These are phyloP conservation scores for Parnassius apollo DNA, from an alignment of 2,888 invertebrate genomes.

Conservation along the genomic window DNA sequence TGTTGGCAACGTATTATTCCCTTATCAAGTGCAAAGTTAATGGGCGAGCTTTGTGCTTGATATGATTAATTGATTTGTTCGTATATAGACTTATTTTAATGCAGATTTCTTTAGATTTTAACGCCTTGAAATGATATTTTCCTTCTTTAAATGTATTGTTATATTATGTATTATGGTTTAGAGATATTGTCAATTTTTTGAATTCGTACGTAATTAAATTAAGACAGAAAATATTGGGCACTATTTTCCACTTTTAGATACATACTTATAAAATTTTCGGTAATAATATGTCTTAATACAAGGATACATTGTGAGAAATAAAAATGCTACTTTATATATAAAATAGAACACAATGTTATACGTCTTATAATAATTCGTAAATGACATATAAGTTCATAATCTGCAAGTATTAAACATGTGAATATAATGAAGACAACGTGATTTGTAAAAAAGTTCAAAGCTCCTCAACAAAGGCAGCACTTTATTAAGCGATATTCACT, in stretches of 20 bases:
- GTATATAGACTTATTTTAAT: conserved; percentile 71
- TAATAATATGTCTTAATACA: too few relatives aligned
- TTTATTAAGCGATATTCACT: conserved; percentile 55
- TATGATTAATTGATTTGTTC: conserved; percentile 78
- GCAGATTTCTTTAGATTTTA: conserved; percentile 74
- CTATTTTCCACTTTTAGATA: too few relatives aligned
- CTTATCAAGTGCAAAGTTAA: conserved; percentile 79
- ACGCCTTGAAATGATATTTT: conserved; percentile 39
- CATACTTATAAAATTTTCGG: too few relatives aligned
- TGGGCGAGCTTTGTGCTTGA: conserved; percentile 74
- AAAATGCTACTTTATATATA: too few relatives aligned
- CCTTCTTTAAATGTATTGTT: too few relatives aligned
- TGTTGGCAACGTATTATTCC: conserved; percentile 74
- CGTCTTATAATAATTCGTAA: too few relatives aligned
- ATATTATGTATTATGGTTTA: too few relatives aligned
- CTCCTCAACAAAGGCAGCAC: conserved; percentile 50
- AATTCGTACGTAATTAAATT: too few relatives aligned
- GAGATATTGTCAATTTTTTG: too few relatives aligned
- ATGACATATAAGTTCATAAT: conserved; percentile 25
- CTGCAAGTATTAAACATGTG: conserved; percentile 55
- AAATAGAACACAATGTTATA: too few relatives aligned
- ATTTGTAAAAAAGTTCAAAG: conserved; percentile 64
- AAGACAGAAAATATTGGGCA: too few relatives aligned
- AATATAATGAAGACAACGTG: conserved; percentile 42
- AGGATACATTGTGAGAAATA: too few relatives aligned